These are phyloP conservation scores for Corythaixoides concolor DNA, from an alignment of 2,113 vertebrate species.

Conservation along the genomic window DNA sequence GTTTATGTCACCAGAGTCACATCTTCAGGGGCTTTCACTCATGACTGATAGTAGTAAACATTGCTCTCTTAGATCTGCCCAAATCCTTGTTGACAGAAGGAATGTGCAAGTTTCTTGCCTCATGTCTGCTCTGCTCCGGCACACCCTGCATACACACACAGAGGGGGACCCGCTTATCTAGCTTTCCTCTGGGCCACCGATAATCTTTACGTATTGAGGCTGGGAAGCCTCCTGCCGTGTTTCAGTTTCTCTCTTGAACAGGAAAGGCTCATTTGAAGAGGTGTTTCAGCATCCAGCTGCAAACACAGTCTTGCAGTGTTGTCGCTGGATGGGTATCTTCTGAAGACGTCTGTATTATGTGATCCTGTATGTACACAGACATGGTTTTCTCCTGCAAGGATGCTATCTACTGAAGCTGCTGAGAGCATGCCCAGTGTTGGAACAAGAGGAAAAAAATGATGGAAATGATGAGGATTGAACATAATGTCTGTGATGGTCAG, in stretches of 20 bases:
- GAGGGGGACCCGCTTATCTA: neutral
- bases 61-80: neutral
- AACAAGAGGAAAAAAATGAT: fast-evolving
- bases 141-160: neutral
- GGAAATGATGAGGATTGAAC: fast-evolving
- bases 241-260: neutral
- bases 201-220: neutral
- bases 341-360: neutral
- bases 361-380: neutral
- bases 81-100: constrained; percentile 40
- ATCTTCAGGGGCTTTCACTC: neutral
- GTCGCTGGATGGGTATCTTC: neutral
- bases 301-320: neutral
- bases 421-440: neutral
- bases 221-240: neutral
- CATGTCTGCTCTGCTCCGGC: neutral
- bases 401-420: neutral
- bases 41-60: neutral
- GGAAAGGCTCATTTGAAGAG: neutral
- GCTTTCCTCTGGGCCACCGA: neutral
- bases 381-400: neutral
- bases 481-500: neutral
- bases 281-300: neutral
- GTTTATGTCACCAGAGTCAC: neutral
- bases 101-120: constrained; percentile 11